These are phyloP conservation scores for Blastobasis lacticolella DNA, from an alignment of 2,888 invertebrate species.

Conservation along the genomic window DNA sequence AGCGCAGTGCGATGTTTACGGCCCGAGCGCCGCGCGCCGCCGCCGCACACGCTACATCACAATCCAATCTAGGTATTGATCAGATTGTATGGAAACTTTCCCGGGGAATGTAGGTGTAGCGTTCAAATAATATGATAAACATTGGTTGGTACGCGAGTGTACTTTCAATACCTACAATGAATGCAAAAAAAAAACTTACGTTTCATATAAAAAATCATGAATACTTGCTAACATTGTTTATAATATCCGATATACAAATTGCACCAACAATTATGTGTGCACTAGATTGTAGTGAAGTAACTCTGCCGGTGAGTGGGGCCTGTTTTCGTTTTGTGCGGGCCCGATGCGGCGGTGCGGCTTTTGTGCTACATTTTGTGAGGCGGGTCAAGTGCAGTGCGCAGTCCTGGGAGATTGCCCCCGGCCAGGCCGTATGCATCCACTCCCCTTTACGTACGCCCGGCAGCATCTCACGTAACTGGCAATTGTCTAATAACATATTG, in stretches of 20 bases:
- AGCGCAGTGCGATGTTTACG: conserved; percentile 57
- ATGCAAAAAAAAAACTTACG: too few species aligned
- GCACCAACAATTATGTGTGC: too few species aligned
- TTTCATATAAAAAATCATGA: too few species aligned
- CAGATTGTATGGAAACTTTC: conserved; percentile 35
- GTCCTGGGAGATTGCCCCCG: conserved; percentile 46
- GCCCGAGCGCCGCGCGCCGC: conserved; percentile 30
- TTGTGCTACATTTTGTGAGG: conserved; percentile 50
- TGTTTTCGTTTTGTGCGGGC: conserved; percentile 27
- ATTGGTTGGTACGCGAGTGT: too few species aligned
- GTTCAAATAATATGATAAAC: too few species aligned
- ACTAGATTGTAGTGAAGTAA: too few species aligned
- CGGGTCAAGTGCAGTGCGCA: conserved; percentile 48
- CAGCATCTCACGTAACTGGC: neutral
- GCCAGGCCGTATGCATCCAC: conserved; percentile 25
- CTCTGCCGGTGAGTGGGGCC: conserved; percentile 14
- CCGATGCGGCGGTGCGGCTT: conserved; percentile 27
- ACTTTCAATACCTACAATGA: too few species aligned
- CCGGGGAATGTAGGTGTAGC: neutral
- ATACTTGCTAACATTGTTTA: too few species aligned
- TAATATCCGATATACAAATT: too few species aligned
- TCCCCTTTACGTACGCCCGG: neutral
- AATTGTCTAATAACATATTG: too few species aligned
- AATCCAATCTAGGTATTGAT: conserved; percentile 58
- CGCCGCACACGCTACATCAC: conserved; percentile 40